Evolutionary conservation across 1,140 invertebrate genomes (phyloP).

Genomic region (Sycobia sp.): DNA sequence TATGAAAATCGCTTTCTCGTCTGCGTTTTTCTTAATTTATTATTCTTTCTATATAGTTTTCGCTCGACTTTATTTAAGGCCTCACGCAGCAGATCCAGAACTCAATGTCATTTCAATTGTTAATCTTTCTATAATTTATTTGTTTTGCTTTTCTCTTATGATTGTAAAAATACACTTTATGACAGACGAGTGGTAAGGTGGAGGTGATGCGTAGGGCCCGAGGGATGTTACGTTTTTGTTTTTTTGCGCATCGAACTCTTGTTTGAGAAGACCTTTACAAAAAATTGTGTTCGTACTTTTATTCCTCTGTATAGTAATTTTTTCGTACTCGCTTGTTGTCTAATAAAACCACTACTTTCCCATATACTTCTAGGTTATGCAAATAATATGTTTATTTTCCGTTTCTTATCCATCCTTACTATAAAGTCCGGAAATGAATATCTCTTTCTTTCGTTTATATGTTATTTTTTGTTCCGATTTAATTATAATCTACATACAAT

Average conservation of each 20-base stretch:
- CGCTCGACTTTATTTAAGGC: slow-evolving; percentile 5
- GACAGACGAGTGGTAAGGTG: slow-evolving; percentile 10
- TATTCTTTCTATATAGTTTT: slow-evolving; percentile 28
- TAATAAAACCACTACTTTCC: slow-evolving; percentile 56
- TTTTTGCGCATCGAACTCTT: slow-evolving; percentile 27
- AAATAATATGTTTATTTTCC: slow-evolving; percentile 56
- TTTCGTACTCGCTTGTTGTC: slow-evolving; percentile 11
- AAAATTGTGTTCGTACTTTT: slow-evolving; percentile 17
- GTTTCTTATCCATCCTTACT: slow-evolving; percentile 26
- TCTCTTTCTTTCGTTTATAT: slow-evolving; percentile 21
- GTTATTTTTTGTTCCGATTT: slow-evolving; percentile 29
- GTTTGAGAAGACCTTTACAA: slow-evolving; percentile 24
- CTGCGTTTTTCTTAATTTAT: slow-evolving; percentile 22
- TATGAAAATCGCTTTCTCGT: slow-evolving; percentile 32
- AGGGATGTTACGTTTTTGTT: slow-evolving; percentile 9
- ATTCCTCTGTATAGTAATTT: slow-evolving; percentile 7
- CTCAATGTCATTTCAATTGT: slow-evolving; percentile 4
- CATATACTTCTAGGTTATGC: slow-evolving; percentile 57
- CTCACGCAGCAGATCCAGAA: slow-evolving; percentile 7
- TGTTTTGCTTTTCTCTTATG: slow-evolving; percentile 9
- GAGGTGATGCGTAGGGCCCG: slow-evolving; percentile 1
- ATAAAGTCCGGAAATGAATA: slow-evolving; percentile 7
- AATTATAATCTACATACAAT: slow-evolving; percentile 38
- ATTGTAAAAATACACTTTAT: slow-evolving; percentile 28
- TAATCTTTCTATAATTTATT: background rate